Evolutionary conservation across 2,113 vertebrate species (phyloP), one percentile per base, ranked within the genome.

Genomic region (Jacana jacana): DNA sequence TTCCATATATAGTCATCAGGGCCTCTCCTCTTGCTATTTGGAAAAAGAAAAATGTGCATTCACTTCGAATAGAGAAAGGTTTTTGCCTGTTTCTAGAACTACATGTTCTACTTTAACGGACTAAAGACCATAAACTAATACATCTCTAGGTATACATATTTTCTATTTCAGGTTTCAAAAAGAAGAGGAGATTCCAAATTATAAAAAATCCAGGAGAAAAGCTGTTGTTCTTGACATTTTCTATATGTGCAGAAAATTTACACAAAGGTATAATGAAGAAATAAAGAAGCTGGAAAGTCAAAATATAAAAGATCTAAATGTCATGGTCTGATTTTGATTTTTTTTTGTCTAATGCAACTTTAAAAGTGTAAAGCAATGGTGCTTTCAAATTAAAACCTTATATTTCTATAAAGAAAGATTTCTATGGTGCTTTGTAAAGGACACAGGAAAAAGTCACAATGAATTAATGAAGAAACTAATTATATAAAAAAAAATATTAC

Each of bases 381-480:
- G 9, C 4, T 80, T 88, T 68, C 52, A 88, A 68, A 49, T 48
- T 79, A 51, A 61, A 80, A 77, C 4, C 3, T 31, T n/a, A 9
- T 39, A 15, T 55, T 86, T 58, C 17, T 42, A 8, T 27, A 40
- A 68, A 40, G 18, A 57, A 68, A 68, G 3, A 55, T 39, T 77
- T 76, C 4, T 73, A 3, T 27, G 4, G 5, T 69, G 17, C 1
- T 88, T 54, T 80, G 40, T 31, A 44, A 77, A 72, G 5, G 7
- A 60, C 1, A 0, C 13, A 72, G 14, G 7, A 51, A 73, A 89
- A 73, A 9, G 4, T 35, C 5, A 55, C 4, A 51, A 52, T 3
- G 8, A 76, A 75, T 64, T 71, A 71, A 64, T n/a, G 24, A 91
- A 64, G 17, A 88, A 86, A 80, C 0, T 25, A 13, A 79, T 57